Conservation (phyloP, 1,140 invertebrate species). For the Rhagoletis zephyria region DNA sequence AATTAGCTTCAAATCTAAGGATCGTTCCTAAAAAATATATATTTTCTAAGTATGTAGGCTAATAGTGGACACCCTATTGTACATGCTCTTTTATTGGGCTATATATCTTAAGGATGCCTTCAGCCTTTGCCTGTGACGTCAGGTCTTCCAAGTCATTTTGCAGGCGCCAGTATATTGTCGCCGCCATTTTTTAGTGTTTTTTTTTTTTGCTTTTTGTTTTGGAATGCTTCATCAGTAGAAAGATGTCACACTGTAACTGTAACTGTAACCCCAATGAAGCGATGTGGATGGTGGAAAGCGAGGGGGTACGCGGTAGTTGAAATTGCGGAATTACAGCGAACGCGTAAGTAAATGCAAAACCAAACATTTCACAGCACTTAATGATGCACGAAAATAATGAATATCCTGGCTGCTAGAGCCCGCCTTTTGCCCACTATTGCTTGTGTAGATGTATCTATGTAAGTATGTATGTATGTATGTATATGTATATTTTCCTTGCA, state of each 20-base stretch:
- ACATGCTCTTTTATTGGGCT: not conserved
- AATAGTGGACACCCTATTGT: not conserved
- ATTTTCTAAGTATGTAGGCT: not conserved
- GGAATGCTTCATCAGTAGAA: not conserved
- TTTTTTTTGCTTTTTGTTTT: constrained; percentile 15
- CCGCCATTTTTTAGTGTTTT: not conserved
- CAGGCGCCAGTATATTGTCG: constrained; percentile 18
- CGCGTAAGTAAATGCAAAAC: constrained; percentile 53
- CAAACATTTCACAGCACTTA: constrained; percentile 54
- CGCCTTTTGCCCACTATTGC: not conserved
- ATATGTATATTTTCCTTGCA: not conserved
- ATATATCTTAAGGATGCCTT: not conserved
- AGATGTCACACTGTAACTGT: constrained; percentile 19
- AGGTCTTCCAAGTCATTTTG: constrained; percentile 23
- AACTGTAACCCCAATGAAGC: constrained; percentile 19
- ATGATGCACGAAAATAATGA: constrained; percentile 60
- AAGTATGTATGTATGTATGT: too few relatives aligned
- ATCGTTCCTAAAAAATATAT: too few relatives aligned
- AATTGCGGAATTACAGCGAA: constrained; percentile 35
- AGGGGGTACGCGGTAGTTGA: not conserved
- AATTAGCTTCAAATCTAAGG: too few relatives aligned
- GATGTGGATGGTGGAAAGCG: constrained; percentile 1
- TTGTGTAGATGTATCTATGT: not conserved
- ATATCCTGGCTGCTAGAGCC: constrained; percentile 48
- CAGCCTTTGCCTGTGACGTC: not conserved